Conservation (phyloP, 1,140 invertebrate genomes). For the Hyles vespertilio region DNA sequence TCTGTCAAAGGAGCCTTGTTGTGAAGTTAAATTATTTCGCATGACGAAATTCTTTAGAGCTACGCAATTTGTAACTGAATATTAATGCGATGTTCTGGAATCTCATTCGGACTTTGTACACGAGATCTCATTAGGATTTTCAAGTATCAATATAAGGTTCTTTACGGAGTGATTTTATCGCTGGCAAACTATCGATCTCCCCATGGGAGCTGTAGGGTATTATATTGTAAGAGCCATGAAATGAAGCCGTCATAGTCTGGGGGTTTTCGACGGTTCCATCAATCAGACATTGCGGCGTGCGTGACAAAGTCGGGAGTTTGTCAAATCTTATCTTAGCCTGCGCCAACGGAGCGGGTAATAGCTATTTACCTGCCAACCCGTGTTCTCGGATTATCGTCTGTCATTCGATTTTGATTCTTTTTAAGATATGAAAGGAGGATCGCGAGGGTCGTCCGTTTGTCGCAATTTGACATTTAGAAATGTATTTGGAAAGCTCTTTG, state of each 20-base stretch:
- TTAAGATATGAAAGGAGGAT: conserved; percentile 42
- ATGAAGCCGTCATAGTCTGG: conserved; percentile 42
- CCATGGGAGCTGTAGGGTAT: conserved; percentile 33
- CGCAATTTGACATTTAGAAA: conserved; percentile 13
- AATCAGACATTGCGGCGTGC: conserved; percentile 45
- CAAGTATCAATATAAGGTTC: no score
- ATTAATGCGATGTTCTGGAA: conserved; percentile 35
- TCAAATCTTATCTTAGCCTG: conserved; percentile 56
- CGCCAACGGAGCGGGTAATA: conserved; percentile 62
- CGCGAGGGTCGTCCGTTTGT: conserved; percentile 32
- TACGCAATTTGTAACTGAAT: conserved; percentile 43
- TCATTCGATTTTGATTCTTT: conserved; percentile 53
- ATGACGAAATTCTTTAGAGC: conserved; percentile 53
- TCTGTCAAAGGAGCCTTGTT: conserved; percentile 48
- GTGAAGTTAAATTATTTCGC: conserved; percentile 65
- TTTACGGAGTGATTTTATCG: not conserved
- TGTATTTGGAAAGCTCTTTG: not conserved
- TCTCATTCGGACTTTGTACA: not conserved
- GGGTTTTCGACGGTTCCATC: conserved; percentile 42
- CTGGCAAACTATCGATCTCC: conserved; percentile 22
- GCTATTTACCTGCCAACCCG: conserved; percentile 61
- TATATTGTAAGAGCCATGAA: conserved; percentile 51
- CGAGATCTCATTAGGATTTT: no score
- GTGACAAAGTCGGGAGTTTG: conserved; percentile 30
- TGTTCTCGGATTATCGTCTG: conserved; percentile 47